Conservation (phyloP, 92 coral and sea anemone genomes). For the Phenganax stokvisi region DNA sequence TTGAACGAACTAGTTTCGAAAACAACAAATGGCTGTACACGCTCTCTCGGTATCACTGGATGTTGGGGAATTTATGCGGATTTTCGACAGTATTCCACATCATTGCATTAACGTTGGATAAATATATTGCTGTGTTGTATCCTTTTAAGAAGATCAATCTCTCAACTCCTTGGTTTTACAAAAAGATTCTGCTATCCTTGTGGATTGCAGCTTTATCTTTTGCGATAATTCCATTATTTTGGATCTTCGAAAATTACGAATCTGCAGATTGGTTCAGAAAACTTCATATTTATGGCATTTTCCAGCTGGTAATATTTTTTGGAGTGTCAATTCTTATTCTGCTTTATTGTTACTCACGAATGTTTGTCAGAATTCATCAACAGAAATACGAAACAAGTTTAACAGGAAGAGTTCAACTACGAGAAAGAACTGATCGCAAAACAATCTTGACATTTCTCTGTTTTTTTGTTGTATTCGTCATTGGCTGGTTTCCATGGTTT, state of each 20-base stretch:
- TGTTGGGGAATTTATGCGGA: constrained; percentile 17
- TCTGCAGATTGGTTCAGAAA: background rate
- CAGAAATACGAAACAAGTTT: background rate
- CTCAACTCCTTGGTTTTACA: background rate
- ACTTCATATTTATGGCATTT: constrained; percentile 2
- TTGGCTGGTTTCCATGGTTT: constrained; percentile 40
- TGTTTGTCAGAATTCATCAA: constrained; percentile 16
- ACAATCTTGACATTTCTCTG: constrained; percentile 12
- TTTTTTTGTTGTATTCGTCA: constrained; percentile 21
- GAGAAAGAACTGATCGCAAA: constrained; percentile 20
- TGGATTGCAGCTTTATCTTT: constrained; percentile 7
- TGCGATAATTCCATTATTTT: constrained; percentile 7
- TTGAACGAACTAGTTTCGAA: background rate
- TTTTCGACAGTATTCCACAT: constrained; percentile 24
- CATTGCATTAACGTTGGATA: constrained; percentile 11
- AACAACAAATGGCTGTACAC: constrained; percentile 10
- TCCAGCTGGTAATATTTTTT: constrained; percentile 29
- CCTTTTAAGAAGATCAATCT: constrained; percentile 18
- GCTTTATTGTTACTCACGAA: constrained; percentile 13
- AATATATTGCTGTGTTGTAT: constrained; percentile 14
- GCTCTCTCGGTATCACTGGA: background rate
- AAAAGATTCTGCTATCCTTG: background rate
- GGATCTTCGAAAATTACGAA: background rate
- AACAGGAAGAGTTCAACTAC: background rate
- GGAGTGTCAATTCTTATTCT: constrained; percentile 7